Conservation (phyloP, 2,113 vertebrate genomes). For the Cyphomyrus discorhynchus region DNA sequence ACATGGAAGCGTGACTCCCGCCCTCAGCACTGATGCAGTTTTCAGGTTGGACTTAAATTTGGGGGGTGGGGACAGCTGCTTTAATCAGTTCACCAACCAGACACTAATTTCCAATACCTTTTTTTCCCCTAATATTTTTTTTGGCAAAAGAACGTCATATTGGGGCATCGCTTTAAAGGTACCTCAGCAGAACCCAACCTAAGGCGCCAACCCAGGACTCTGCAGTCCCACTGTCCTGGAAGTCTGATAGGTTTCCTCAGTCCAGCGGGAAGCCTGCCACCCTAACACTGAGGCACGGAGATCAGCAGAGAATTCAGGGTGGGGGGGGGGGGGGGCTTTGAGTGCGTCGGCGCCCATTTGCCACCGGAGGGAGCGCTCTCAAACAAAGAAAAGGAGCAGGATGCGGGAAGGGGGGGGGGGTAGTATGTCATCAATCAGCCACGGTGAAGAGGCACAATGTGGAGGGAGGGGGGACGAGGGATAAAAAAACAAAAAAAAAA, state of each 20-base stretch:
- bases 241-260: background rate
- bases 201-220: background rate
- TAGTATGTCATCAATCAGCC: too few species aligned
- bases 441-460: too few species aligned
- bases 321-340: background rate
- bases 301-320: background rate
- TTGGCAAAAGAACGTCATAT: background rate
- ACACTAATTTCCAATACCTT: background rate
- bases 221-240: background rate
- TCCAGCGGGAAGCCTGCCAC: background rate
- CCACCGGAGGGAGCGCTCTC: background rate
- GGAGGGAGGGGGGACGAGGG: conserved; percentile 27
- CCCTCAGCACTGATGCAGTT: background rate
- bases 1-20: background rate
- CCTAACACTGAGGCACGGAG: background rate
- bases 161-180: background rate
- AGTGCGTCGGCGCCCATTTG: background rate
- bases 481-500: background rate
- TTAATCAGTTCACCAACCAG: background rate
- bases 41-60: background rate
- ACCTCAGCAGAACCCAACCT: background rate
- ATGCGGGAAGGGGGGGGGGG: background rate
- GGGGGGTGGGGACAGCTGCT: background rate
- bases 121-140: background rate
- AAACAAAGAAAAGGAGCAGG: conserved; percentile 7